Conservation (phyloP, 2,888 invertebrate species). For the Tenthredo amoena region DNA sequence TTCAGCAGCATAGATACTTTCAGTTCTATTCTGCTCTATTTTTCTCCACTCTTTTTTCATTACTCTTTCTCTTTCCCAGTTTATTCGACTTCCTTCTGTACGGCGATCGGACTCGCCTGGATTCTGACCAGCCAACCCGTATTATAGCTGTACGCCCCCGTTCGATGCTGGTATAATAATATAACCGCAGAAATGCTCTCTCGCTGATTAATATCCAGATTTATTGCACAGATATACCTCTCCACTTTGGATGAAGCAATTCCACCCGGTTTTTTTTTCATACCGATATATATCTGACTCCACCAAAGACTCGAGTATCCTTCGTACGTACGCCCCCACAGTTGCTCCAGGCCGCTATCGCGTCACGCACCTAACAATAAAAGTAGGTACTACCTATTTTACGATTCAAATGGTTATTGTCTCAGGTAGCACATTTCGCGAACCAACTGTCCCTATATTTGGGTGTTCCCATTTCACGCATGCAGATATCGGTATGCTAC, state of each 20-base stretch:
- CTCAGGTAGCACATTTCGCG: conserved; percentile 2
- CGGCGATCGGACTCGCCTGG: background rate
- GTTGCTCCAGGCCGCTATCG: background rate
- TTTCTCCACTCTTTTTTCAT: background rate
- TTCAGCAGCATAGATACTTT: background rate
- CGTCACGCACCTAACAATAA: background rate
- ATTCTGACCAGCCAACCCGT: conserved; percentile 32
- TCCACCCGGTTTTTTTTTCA: conserved; percentile 70
- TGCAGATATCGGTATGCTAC: background rate
- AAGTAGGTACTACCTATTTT: background rate
- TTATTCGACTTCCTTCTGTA: background rate
- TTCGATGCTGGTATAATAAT: conserved; percentile 51
- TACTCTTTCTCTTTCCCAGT: background rate
- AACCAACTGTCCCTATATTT: background rate
- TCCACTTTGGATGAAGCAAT: conserved; percentile 75
- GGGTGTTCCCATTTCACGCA: background rate
- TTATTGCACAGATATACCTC: conserved; percentile 67
- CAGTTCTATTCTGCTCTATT: background rate
- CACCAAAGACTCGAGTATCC: background rate
- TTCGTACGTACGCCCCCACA: background rate
- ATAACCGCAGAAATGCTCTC: conserved; percentile 48
- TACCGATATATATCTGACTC: background rate
- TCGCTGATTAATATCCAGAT: conserved; percentile 74
- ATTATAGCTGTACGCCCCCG: conserved; percentile 55
- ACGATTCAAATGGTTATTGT: conserved; percentile 16